Base-by-base conservation (phyloP, 2,888 invertebrate genomes). In the Drosophila nigricruria region DNA sequence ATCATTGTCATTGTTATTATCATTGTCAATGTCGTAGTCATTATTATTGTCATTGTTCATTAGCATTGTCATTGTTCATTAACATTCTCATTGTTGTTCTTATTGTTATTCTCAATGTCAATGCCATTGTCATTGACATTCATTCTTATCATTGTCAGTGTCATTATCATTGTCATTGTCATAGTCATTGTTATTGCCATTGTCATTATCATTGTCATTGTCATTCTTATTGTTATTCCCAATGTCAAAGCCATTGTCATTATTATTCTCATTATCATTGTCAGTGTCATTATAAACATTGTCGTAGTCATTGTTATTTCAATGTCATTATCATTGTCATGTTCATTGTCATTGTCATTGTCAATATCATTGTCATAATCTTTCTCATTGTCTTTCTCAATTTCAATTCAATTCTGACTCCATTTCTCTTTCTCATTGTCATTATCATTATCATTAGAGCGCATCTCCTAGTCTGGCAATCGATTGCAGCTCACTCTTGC, bases 301-400 rank as follows among this genome's bases (percentile, higher is more conserved):
- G 36, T 53, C 49, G 40, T n/a, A 57, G 23, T n/a, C 38, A 16
- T 18, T 20, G 1, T 56, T 10, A 42, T 42, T 42, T 42, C 40
- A 42, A 20, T 42, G 10, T 42, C 42, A 42, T 42, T 42, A 3
- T 42, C 42, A 42, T 42, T 42, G 10, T 42, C 42, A 20, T 42
- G 32, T 8, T 42, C 42, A 23, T 42, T 42, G 12, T 42, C 42
- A 42, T 42, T 42, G 16, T 49, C 30, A 30, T 38, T 14, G 10
- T 34, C 43, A 30, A 14, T 57, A 9, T 34, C 42, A 20, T n/a
- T 43, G 36, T 53, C 49, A 47, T n/a, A 57, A n/a, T n/a, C 38
- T 12, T 18, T 20, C 0, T 56, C 20, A 42, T 42, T 42, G 18
- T 27, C n/a, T n/a, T n/a, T n/a, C n/a, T n/a, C n/a, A n/a, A n/a